Evolutionary conservation across 2,797 vertebrate species (phyloP).

Genomic region (Brachyalestes nurse): DNA sequence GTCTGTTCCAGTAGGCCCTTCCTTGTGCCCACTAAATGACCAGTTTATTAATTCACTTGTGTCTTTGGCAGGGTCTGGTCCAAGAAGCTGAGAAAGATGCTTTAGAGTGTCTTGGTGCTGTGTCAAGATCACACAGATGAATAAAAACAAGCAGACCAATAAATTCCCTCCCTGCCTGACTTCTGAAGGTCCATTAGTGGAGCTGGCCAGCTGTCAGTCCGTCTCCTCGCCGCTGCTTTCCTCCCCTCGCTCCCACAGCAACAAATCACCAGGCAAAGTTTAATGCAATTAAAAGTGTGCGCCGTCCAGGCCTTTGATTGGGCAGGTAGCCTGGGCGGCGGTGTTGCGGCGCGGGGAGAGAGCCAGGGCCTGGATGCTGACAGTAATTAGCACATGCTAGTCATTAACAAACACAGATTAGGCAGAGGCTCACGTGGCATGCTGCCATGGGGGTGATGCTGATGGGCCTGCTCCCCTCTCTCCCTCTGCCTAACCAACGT

Average conservation of each 20-base stretch:
- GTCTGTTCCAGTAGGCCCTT: constrained; percentile 13
- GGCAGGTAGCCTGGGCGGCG: constrained; percentile 70
- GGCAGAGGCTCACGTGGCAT: constrained; percentile 82
- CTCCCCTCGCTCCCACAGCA: constrained; percentile 58
- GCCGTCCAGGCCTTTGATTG: constrained; percentile 75
- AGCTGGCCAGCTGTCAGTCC: constrained; percentile 69
- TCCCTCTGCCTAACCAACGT: constrained; percentile 21
- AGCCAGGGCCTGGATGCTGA: constrained; percentile 77
- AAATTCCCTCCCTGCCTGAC: constrained; percentile 54
- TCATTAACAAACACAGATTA: constrained; percentile 96
- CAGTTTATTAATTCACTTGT: constrained; percentile 41
- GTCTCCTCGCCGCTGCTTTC: constrained; percentile 51
- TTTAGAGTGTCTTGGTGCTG: constrained; percentile 50
- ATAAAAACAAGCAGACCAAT: constrained; percentile 62
- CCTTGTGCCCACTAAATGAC: constrained; percentile 41
- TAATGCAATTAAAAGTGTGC: constrained; percentile 72
- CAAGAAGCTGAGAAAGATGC: constrained; percentile 48
- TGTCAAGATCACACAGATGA: constrained; percentile 65
- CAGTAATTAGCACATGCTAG: constrained; percentile 97
- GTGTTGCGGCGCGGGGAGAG: constrained; percentile 66
- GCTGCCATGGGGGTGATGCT: constrained; percentile 79
- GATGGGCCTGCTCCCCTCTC: constrained; percentile 73
- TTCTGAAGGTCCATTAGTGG: constrained; percentile 62
- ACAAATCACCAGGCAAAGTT: constrained; percentile 69
- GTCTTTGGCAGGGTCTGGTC: constrained; percentile 50